phyloP scores from a whole-genome alignment of 2,113 vertebrate genomes.

The Trochalopteron elliotii region DNA sequence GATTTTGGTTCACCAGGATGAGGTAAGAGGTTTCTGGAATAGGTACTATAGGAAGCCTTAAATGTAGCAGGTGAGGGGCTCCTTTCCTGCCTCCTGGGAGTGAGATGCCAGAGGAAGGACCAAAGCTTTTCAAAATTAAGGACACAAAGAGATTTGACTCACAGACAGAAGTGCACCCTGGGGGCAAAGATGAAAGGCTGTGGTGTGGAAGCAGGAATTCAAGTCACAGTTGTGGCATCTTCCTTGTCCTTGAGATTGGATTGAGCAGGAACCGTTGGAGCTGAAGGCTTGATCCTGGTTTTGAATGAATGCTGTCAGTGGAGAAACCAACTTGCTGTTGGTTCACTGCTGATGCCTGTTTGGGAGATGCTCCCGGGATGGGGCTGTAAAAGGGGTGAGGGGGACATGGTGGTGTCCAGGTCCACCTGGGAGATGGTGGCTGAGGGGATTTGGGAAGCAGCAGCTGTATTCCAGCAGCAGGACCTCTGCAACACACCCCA shows the following conservation, averaged over 20 bases:
- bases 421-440: neutral
- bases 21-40: neutral
- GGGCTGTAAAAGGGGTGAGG: neutral
- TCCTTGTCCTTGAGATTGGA: neutral
- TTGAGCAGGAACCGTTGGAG: neutral
- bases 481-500: neutral
- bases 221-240: neutral
- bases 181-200: neutral
- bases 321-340: neutral
- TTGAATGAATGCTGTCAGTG: neutral
- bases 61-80: rapidly evolving
- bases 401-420: neutral
- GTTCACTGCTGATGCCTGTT: neutral
- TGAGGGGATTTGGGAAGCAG: neutral
- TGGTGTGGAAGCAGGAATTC: neutral
- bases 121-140: neutral
- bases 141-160: neutral
- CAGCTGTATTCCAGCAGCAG: neutral
- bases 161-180: neutral
- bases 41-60: neutral
- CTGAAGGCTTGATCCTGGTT: neutral
- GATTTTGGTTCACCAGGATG: neutral
- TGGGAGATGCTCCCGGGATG: neutral
- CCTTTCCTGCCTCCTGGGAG: neutral
- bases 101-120: neutral